Evolutionary conservation across 2,797 vertebrate genomes (phyloP).

Genomic region (Acanthopagrus latus): DNA sequence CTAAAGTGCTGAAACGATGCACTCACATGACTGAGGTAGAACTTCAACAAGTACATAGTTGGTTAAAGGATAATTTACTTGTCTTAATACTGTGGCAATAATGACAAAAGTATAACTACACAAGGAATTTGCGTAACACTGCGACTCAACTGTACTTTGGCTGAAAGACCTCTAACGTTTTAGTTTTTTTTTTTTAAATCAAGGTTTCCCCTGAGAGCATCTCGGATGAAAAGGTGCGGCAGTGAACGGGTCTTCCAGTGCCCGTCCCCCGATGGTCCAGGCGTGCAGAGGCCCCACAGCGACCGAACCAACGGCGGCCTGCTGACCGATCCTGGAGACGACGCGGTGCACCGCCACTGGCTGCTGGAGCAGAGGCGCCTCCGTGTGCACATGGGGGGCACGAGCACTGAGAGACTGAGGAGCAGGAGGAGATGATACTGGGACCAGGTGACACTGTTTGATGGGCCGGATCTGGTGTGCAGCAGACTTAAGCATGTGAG

Average conservation of each 20-base stretch:
- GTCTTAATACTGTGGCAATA: constrained; percentile 43
- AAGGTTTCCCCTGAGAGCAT: constrained; percentile 85
- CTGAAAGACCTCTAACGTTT: constrained; percentile 22
- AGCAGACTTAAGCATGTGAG: constrained; percentile 18
- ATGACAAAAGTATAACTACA: constrained; percentile 8
- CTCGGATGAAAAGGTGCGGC: constrained; percentile 89
- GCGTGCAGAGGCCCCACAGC: constrained; percentile 88
- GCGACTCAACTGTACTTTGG: constrained; percentile 30
- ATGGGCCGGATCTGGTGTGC: constrained; percentile 28
- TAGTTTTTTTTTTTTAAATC: constrained; percentile 50
- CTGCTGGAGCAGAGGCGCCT: constrained; percentile 80
- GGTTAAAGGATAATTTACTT: constrained; percentile 3
- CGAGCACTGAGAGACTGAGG: constrained; percentile 21
- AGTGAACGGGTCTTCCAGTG: constrained; percentile 86
- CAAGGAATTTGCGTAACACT: constrained; percentile 37
- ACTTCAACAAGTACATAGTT: constrained; percentile 22
- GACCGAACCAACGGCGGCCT: constrained; percentile 90
- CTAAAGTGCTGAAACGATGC: constrained; percentile 46
- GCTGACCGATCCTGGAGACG: constrained; percentile 89
- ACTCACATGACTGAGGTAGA: constrained; percentile 69
- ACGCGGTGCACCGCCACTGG: constrained; percentile 84
- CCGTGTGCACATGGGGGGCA: constrained; percentile 65
- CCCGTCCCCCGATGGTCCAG: constrained; percentile 81
- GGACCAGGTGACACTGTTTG: constrained; percentile 16
- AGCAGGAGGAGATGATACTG: constrained; percentile 22